Base-by-base conservation (phyloP, 2,113 vertebrate species). In the Tragulus kanchil region DNA sequence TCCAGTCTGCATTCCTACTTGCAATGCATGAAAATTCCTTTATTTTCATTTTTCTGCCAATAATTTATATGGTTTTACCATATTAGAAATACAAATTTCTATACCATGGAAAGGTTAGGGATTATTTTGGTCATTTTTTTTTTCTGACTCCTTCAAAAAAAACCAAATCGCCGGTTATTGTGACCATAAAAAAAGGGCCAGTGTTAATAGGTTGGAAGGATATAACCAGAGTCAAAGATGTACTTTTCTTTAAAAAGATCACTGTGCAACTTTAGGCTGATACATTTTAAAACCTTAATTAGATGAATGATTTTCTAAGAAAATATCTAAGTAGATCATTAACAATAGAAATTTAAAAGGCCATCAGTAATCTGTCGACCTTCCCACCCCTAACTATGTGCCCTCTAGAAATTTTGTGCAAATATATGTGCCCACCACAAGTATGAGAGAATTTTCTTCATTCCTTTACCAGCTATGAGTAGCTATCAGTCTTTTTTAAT, bases 251-350 rank as follows among this genome's bases (percentile, higher is more conserved):
- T 23, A 54, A 89, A 71, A 79, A n/a, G n/a, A 36, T 75, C 77
- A 58, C 31, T 56, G 21, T 85, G 4, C 31, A 31, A 59, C 75
- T 91, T 92, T 42, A 96, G n/a, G 45, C 26, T 42, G 58, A 77
- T 89, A 56, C 6, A 81, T 90, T 94, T 94, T 92, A 82, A 89
- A 91, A 82, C 81, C 42, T 89, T 65, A 48, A 81, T 82, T 73
- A 91, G 50, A 67, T 65, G 31, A 52, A 54, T 86, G 36, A 59
- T 89, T 92, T 94, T 86, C 61, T 42, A 94, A 65, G 50, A 90
- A 75, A 81, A 52, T 75, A 5, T 52, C 28, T 25, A 79, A 71
- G 26, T 62, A 73, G 23, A 36, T 71, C 36, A 58, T 52, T 82
- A 77, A 45, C 54, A 82, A 36, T 21, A 88, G 61, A 90, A 78